Evolutionary conservation across 2,797 vertebrate species (phyloP), one percentile per base, ranked within the genome.

Genomic region (Ibycter americanus): DNA sequence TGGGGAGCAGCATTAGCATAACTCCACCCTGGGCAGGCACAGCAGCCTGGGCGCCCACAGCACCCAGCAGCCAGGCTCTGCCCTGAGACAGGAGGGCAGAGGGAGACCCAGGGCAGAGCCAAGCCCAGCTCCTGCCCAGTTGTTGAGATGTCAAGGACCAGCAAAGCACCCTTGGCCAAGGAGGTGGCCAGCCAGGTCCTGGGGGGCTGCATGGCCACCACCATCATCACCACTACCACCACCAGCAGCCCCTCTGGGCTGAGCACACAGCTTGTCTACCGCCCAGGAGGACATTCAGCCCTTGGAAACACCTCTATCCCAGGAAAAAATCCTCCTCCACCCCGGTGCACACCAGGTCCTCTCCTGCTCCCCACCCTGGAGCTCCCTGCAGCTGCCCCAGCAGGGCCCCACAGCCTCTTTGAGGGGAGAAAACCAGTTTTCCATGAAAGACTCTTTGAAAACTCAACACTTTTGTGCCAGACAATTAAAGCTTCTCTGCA

Each of bases 21-120:
- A 81, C 96, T 91, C 95, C 94, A 77, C 96, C 97, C 96, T 32
- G 66, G 59, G 80, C 90, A 51, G 87, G 76, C 59, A 65, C 16
- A 2, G 13, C 40, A 34, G 46, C 36, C 8, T 0, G 4, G 17
- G 52, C 4, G 0, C 34, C 67, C 58, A 61, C 19, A 2, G 62
- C 95, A 47, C 65, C 59, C 81, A 21, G 47, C 66, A 65, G 80
- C 61, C 61, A 47, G 62, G 66, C 91, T 73, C 22, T 0, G 85
- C 62, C 68, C 52, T 77, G n/a, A 12, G 54, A 61, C 58, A 52
- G 51, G 34, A 15, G 36, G 17, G 63, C 31, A 67, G 6, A 62
- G 44, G 32, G 31, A 66, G 4, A 23, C 38, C 11, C 2, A 0
- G 21, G 38, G 19, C 31, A 77, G 13, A 67, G 86, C 23, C 55